phyloP scores from a whole-genome alignment of 2,888 invertebrate genomes.

The Scelioninae gen. 2 region DNA sequence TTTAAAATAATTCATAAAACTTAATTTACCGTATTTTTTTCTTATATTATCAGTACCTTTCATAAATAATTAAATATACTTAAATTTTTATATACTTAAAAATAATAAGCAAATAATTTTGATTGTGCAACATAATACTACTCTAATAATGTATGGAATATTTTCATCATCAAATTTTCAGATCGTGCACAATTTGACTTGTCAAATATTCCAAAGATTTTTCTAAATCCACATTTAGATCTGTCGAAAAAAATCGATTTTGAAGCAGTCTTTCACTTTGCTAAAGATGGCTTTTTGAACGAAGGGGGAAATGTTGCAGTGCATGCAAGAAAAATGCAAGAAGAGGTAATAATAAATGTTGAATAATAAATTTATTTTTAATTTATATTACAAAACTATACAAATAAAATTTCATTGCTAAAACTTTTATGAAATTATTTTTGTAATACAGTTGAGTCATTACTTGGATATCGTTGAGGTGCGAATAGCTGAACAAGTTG shows the following conservation, averaged over 20 bases:
- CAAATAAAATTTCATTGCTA: no score
- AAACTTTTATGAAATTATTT: constrained; percentile 10
- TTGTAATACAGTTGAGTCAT: constrained; percentile 82
- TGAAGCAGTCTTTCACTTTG: constrained; percentile 87
- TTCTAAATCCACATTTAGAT: constrained; percentile 86
- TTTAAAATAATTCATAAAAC: no score
- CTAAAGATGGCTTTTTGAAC: constrained; percentile 76
- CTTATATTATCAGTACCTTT: no score
- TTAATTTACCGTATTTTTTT: no score
- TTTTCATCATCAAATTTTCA: no score
- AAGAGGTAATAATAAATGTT: constrained; percentile 78
- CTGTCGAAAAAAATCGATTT: constrained; percentile 89
- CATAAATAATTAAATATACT: no score
- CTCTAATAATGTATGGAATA: no score
- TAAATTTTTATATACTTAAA: no score
- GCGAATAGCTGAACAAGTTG: constrained; percentile 93
- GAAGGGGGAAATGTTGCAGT: constrained; percentile 71
- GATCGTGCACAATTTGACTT: constrained; percentile 76
- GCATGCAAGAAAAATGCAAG: constrained; percentile 83
- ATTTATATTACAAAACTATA: no score
- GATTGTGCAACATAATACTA: no score
- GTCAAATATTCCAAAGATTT: constrained; percentile 88
- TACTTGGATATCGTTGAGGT: constrained; percentile 97
- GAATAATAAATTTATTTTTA: background rate
- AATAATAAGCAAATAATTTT: no score